Evolutionary conservation across 2,797 vertebrate species (phyloP), one percentile per base, ranked within the genome.

Genomic region (Karalla daura): DNA sequence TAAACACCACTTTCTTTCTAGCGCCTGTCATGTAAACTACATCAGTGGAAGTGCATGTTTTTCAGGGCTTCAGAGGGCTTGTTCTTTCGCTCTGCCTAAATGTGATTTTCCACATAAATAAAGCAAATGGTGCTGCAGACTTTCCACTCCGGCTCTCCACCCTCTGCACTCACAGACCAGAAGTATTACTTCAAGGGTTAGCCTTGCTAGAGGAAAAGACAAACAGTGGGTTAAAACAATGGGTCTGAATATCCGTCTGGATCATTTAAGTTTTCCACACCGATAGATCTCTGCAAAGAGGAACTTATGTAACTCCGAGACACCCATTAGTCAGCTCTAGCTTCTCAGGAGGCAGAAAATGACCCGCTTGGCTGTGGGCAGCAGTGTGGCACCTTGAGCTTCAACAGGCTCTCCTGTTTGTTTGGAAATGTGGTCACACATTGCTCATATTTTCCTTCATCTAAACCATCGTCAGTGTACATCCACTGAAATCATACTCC

Each of bases 401-500:
- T 65, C 40, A 81, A 74, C 85, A 86, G 78, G 5, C 77, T 67
- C 64, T 63, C 51, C 46, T 77, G 72, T 63, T 86, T 74, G 76
- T 71, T 74, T 85, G 74, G 79, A 81, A 86, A 86, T 73, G 74
- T 69, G 78, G 68, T 81, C 70, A 27, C 58, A 71, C 62, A 72
- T 68, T 60, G 44, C 70, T 86, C 76, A 89, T 45, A 83, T 64
- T 89, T 87, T 86, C 78, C 86, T 56, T 84, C 43, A 77, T 83
- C 61, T 64, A 53, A 60, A 43, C 63, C 68, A 47, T 49, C 58
- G 65, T 72, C 67, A 21, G 43, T 65, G 62, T 60, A 76, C 27
- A 67, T 59, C 0, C 4, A 49, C 37, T 20, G 18, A 65, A 77
- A 74, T 46, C 39, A 7, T 7, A n/a, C 24, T 61, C 21, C 20